Base-by-base conservation (phyloP, 2,113 vertebrate genomes). In the Cricetomys ansorgei region DNA sequence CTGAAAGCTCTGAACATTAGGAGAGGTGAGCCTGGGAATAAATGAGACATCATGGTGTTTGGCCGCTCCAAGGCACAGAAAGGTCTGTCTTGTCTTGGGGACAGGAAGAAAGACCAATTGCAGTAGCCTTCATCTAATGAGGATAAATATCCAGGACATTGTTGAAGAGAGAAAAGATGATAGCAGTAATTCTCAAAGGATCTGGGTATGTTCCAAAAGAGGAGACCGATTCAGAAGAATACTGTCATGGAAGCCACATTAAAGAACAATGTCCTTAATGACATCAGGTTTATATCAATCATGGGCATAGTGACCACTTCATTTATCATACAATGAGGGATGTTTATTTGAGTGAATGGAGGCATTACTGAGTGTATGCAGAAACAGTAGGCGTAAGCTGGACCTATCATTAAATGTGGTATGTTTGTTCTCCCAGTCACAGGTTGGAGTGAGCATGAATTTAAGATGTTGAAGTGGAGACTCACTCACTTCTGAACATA, bases 191-290 rank as follows among this genome's bases (percentile, higher is more conserved):
- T 92, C 83, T 93, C 75, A 70, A 45, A 90, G 70, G 84, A 93
- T 2, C 29, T 72, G 7, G 21, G 21, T 37, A 64, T 62, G 37
- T 67, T 94, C 65, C n/a, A 76, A 31, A 80, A 88, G 11, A 7
- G 8, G 4, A 85, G n/a, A 76, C 11, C 11, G 25, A 79, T 45
- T 75, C 50, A 34, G 5, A 85, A 76, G 29, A 70, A 64, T 59
- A 43, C 79, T 53, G 31, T 92, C 87, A 87, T 84, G 23, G n/a
- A 91, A 92, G 31, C 62, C 89, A 86, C 43, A 50, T 64, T 87
- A 91, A 95, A 91, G 53, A 91, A 10, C 37, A 75, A 65, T 79
- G 12, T 55, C 73, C 50, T 94, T 92, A 93, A 84, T 59, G 86
- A 76, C n/a, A 88, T 15, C 48, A 85, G 65, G 23, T 76, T 94